Evolutionary conservation across 2,888 invertebrate species (phyloP).

Genomic region (Brachyptera putata): DNA sequence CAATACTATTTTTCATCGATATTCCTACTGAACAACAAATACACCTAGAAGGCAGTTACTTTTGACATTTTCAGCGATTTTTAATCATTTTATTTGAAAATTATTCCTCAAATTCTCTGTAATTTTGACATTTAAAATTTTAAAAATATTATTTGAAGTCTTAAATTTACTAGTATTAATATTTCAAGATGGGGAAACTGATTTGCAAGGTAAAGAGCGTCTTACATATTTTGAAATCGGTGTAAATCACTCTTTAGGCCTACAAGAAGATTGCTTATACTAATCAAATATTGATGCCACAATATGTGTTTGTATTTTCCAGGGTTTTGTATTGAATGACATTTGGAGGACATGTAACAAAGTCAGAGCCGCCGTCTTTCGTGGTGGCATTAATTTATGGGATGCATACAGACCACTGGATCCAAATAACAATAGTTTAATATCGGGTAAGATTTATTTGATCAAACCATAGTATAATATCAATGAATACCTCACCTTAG

Average conservation of each 20-base stretch:
- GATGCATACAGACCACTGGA: slow-evolving; percentile 66
- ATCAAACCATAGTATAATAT: too few species aligned
- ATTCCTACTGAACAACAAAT: too few species aligned
- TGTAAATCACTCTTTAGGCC: background rate
- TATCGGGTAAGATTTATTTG: slow-evolving; percentile 53
- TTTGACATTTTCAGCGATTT: too few species aligned
- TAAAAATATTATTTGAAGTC: too few species aligned
- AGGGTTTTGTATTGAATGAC: slow-evolving; percentile 59
- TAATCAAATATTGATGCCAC: too few species aligned
- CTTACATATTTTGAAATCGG: background rate
- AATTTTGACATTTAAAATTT: background rate
- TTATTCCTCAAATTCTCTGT: background rate
- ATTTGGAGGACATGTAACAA: slow-evolving; percentile 79
- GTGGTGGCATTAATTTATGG: slow-evolving; percentile 67
- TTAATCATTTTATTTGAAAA: background rate
- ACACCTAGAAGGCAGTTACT: too few species aligned
- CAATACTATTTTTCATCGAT: too few species aligned
- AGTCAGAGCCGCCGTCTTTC: slow-evolving; percentile 69
- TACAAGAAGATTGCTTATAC: too few species aligned
- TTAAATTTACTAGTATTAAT: background rate
- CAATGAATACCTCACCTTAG: too few species aligned
- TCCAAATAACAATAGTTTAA: slow-evolving; percentile 60
- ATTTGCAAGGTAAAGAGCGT: background rate
- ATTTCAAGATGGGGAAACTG: background rate
- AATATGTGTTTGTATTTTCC: too few species aligned